Base-by-base conservation (phyloP, 1,140 invertebrate genomes). In the Drosophila bocki region DNA sequence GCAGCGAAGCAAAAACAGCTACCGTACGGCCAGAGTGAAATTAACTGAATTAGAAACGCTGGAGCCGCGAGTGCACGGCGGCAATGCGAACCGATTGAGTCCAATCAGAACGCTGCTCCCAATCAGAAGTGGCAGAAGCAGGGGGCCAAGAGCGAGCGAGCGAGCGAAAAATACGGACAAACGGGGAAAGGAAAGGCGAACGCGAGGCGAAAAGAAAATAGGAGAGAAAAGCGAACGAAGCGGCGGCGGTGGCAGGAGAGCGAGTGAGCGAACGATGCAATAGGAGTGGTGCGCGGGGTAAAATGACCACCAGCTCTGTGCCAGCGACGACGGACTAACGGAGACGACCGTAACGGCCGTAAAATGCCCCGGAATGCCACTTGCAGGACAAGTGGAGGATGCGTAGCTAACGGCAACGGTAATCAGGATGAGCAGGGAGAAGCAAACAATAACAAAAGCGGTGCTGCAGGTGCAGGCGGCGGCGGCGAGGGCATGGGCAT, bases 371-470 rank as follows among this genome's bases (percentile, higher is more conserved):
- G 86, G 78, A 90, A 76, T 39, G 53, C 53, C 78, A 90, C 85
- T 90, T 90, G 85, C 85, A 90, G 85, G 85, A 57, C 85, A 91
- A 90, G 85, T 90, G 85, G 76, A 64, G 76, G 75, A 76, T 78
- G 78, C 69, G 84, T 76, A 78, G 77, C 72, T 78, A 78, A 75
- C 70, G 75, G 58, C 51, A 78, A 68, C 37, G 61, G 35, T 13
- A 57, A 51, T 53, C 67, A 64, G 47, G 63, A 78, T 47, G 58
- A 64, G 22, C 48, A 77, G 29, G 54, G 51, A 47, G 56, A 62
- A 35, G 57, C 42, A 44, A 76, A 69, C 69, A 71, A 71, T 26
- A 62, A 65, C 19, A 72, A 74, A 26, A 58, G 61, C 37, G 53
- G 60, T 12, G 51, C 33, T 15, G 51, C 32, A 22, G 53, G 13